Conservation (phyloP, 2,113 vertebrate genomes). For the Pelecanus crispus region DNA sequence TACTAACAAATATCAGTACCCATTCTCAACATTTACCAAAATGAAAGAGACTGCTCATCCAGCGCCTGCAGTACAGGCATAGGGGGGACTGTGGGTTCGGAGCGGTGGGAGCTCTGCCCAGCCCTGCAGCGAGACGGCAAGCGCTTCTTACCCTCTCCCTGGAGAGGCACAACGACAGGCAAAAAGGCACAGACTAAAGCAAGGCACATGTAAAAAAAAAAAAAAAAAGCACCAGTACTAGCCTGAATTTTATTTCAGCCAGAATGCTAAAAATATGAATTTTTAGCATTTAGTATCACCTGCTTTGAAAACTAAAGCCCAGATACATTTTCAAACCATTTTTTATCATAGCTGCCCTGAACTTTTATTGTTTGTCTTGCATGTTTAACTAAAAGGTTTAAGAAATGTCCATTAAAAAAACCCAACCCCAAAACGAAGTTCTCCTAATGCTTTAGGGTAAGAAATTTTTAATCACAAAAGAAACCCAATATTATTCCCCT, state of each 20-base stretch:
- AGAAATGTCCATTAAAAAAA: not conserved
- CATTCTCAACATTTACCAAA: not conserved
- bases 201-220: not conserved
- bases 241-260: not conserved
- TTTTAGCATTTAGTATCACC: not conserved
- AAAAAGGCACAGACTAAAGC: not conserved
- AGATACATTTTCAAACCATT: not conserved
- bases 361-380: not conserved
- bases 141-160: not conserved
- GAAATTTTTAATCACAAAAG: slow-evolving; percentile 33
- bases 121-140: not conserved
- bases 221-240: not conserved
- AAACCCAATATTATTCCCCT: slow-evolving; percentile 31
- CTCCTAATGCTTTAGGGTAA: not conserved
- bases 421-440: not conserved
- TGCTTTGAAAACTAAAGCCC: not conserved
- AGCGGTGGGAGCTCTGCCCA: not conserved
- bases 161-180: not conserved
- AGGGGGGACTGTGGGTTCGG: rapidly evolving
- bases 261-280: not conserved
- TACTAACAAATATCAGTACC: not conserved
- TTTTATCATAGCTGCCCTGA: not conserved
- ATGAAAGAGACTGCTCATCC: rapidly evolving
- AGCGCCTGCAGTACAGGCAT: rapidly evolving
- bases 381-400: not conserved